Percentiles rank a stretch among this genome's conserved stretches.
Evolutionary conservation across 2,113 vertebrate species (phyloP).

Genomic region (Cyphomyrus plagiostoma): DNA sequence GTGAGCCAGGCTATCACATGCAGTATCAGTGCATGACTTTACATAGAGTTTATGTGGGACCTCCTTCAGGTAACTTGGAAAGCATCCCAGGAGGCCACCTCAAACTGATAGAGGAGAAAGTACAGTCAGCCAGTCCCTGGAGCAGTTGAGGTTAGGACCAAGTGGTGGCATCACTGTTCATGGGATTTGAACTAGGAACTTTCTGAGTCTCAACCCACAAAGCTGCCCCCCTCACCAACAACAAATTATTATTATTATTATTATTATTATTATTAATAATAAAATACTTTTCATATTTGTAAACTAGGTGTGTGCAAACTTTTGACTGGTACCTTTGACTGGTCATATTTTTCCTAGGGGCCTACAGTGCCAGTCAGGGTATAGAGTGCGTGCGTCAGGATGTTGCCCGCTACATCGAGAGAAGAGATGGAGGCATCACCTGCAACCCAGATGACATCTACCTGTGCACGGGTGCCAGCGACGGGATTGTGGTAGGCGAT

Average conservation of each 20-base stretch:
- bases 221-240: neutral
- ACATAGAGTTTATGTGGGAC: no score
- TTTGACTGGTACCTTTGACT: neutral
- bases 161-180: no score
- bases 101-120: no score
- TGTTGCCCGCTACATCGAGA: constrained; percentile 57
- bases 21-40: no score
- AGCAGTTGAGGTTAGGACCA: no score
- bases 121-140: no score
- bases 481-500: constrained; percentile 55
- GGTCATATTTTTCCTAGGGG: constrained; percentile 40
- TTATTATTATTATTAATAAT: neutral
- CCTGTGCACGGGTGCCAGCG: constrained; percentile 66
- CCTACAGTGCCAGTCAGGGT: constrained; percentile 64
- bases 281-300: neutral
- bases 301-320: neutral
- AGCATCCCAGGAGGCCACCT: no score
- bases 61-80: no score
- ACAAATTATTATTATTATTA: neutral
- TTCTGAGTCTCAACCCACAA: no score
- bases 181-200: no score
- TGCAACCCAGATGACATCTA: constrained; percentile 57
- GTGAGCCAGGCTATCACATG: no score
- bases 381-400: constrained; percentile 58
- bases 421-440: constrained; percentile 60